Evolutionary conservation across 2,113 vertebrate species (phyloP).

Genomic region (Amphiprion percula): DNA sequence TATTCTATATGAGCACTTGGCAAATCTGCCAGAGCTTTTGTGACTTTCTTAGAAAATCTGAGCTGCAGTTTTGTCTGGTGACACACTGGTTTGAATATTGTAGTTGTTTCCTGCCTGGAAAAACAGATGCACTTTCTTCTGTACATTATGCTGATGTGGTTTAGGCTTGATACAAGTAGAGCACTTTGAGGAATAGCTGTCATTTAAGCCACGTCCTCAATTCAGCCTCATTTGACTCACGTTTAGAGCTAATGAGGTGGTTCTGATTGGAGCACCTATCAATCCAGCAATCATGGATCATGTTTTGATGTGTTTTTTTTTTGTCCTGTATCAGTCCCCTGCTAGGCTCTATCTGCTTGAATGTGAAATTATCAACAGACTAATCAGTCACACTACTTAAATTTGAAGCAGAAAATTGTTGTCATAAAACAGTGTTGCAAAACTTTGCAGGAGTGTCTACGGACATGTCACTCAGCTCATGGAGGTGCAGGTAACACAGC

Average conservation of each 20-base stretch:
- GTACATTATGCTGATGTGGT: not conserved
- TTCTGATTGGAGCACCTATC: slow-evolving; percentile 46
- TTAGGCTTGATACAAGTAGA: not conserved
- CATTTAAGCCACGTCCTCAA: not conserved
- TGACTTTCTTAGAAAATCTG: slow-evolving; percentile 46
- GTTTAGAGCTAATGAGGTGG: slow-evolving; percentile 33
- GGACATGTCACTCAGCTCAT: not conserved
- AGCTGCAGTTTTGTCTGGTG: slow-evolving; percentile 50
- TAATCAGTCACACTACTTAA: slow-evolving; percentile 54
- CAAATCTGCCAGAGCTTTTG: slow-evolving; percentile 53
- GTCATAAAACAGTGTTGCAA: slow-evolving; percentile 21
- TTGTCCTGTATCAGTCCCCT: slow-evolving; percentile 19
- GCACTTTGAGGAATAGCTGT: not conserved
- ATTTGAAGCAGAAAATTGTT: slow-evolving; percentile 25
- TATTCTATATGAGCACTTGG: slow-evolving; percentile 58
- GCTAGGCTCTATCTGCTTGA: slow-evolving; percentile 31
- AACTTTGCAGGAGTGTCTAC: not conserved
- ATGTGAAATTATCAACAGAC: slow-evolving; percentile 35
- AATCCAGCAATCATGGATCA: slow-evolving; percentile 40
- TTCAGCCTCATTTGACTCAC: not conserved
- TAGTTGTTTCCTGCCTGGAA: slow-evolving; percentile 24
- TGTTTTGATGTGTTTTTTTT: slow-evolving; percentile 25
- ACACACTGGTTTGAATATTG: slow-evolving; percentile 40
- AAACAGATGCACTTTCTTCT: not conserved
- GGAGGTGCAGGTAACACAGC: not conserved